Evolutionary conservation across 2,888 invertebrate species (phyloP), one percentile per base, ranked within the genome.

Genomic region (Drosophila villosipedis): DNA sequence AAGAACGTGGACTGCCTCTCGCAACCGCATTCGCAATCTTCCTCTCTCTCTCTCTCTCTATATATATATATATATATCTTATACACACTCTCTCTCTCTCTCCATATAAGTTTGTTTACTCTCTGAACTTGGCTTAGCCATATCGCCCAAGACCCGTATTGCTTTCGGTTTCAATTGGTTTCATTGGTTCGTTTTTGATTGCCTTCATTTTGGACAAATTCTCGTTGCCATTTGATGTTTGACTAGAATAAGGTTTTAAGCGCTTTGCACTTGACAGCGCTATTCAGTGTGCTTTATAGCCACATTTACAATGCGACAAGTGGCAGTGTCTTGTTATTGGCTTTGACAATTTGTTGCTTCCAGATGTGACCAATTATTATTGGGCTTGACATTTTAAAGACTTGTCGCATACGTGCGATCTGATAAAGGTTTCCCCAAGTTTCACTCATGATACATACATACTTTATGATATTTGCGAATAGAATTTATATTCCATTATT

Each of bases 111-210:
- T 52, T 14, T 37, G 35, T 39, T 52, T 41, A 58, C 61, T 68
- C 63, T 80, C 78, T 90, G 90, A 85, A 90, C 85, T 85, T 90
- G 89, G 85, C 78, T 85, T 75, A 69, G 60, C 47, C 71, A 65
- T 49, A 66, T 66, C 59, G 54, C 55, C 65, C n/a, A 58, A 61
- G 61, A 54, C 52, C 59, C n/a, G 55, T 39, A 37, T 70, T 28
- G 69, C 65, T 78, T 69, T 80, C 63, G 58, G 71, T 67, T 67
- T 80, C 59, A 47, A 35, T 50, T 65, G 54, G 41, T 39, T 52
- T 59, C 43, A n/a, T n/a, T n/a, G n/a, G n/a, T 35, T 55, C 43
- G 41, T 16, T 65, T 84, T 83, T 82, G 83, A 86, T 84, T 86
- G 74, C 76, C 76, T 83, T 82, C 68, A 78, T 82, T 83, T 84